These are phyloP conservation scores for Drosophila novamexicana DNA, from an alignment of 1,140 invertebrate species.

Conservation along the genomic window DNA sequence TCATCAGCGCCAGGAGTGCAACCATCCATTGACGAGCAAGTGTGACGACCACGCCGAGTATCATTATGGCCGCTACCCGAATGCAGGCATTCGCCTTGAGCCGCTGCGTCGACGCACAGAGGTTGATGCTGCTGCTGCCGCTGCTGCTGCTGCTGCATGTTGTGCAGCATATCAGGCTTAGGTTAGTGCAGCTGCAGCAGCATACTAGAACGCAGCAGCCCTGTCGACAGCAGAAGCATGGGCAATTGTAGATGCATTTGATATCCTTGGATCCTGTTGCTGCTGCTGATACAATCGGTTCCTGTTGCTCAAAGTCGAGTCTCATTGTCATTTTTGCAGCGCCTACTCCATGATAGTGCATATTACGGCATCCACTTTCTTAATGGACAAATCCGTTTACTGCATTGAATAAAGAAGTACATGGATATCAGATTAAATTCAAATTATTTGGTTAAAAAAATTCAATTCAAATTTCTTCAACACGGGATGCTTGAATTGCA, in stretches of 20 bases:
- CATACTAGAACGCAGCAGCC: slow-evolving; percentile 64
- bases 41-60: slow-evolving; percentile 29
- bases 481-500: too few relatives aligned
- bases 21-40: slow-evolving; percentile 41
- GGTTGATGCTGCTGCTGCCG: not conserved
- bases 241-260: slow-evolving; percentile 65
- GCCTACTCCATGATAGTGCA: not conserved
- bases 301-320: slow-evolving; percentile 39
- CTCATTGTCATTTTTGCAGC: slow-evolving; percentile 48
- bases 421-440: not conserved
- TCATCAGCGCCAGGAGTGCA: slow-evolving; percentile 42
- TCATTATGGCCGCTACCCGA: slow-evolving; percentile 17
- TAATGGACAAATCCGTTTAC: too few relatives aligned
- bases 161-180: slow-evolving; percentile 21
- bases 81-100: slow-evolving; percentile 17
- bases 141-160: not conserved
- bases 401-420: not conserved
- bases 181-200: slow-evolving; percentile 53
- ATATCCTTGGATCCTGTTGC: slow-evolving; percentile 4
- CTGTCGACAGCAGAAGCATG: slow-evolving; percentile 65
- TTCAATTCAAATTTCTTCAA: too few relatives aligned
- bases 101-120: slow-evolving; percentile 13
- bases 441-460: too few relatives aligned
- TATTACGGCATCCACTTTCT: not conserved
- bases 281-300: slow-evolving; percentile 4